Percentiles rank a stretch among this genome's conserved stretches.
These are phyloP conservation scores for Gymnocypris eckloni DNA, from an alignment of 2,797 vertebrate genomes.

Conservation along the genomic window DNA sequence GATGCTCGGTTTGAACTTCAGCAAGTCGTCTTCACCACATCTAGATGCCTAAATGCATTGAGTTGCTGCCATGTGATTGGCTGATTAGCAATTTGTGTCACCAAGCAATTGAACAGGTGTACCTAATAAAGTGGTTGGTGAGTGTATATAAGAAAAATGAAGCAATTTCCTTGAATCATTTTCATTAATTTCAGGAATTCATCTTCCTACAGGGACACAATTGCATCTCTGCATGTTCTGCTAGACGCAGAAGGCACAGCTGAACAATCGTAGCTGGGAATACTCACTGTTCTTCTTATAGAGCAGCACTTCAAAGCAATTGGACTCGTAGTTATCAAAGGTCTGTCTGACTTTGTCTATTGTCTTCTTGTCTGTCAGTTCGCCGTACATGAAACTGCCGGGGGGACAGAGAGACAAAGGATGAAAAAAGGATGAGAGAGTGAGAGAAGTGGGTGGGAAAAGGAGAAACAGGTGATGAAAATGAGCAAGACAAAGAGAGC, in stretches of 20 bases:
- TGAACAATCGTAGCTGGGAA: constrained; percentile 35
- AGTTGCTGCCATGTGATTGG: too few relatives aligned
- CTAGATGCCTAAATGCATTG: too few relatives aligned
- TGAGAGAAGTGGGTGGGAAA: constrained; percentile 73
- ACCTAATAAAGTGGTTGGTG: too few relatives aligned
- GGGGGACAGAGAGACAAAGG: constrained; percentile 4
- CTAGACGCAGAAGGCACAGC: constrained; percentile 6
- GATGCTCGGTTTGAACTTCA: too few relatives aligned
- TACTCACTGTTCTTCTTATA: constrained; percentile 98
- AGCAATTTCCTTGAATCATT: not conserved
- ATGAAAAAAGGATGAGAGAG: constrained; percentile 49
- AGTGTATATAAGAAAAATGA: not conserved
- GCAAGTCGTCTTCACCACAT: too few relatives aligned
- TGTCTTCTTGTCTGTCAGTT: constrained; percentile 95
- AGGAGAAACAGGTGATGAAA: constrained; percentile 40
- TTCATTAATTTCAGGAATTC: not conserved
- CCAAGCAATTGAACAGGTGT: too few relatives aligned
- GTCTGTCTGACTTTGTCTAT: constrained; percentile 94
- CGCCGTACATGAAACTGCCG: constrained; percentile 96
- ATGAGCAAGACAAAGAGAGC: constrained; percentile 43
- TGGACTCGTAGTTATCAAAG: constrained; percentile 97
- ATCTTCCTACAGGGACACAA: constrained; percentile 12
- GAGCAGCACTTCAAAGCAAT: constrained; percentile 96
- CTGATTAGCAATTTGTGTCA: too few relatives aligned
- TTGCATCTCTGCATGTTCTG: not conserved